phyloP scores from a whole-genome alignment of 2,797 vertebrate species.

The Hyperoplus lanceolatus region DNA sequence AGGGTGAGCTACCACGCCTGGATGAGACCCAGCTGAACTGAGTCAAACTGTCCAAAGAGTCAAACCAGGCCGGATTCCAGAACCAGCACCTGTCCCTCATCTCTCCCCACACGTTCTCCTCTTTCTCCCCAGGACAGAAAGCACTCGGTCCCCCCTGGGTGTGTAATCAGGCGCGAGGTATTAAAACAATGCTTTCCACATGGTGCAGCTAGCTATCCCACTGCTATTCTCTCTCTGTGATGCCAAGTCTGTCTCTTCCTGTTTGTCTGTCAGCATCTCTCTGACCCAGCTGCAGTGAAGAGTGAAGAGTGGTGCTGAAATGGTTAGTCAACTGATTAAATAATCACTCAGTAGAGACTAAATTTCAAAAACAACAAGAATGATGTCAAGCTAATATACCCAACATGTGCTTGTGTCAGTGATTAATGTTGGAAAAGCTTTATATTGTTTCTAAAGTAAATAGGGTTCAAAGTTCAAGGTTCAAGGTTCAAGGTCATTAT shows the following conservation, averaged over 20 bases:
- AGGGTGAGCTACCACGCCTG: conserved; percentile 43
- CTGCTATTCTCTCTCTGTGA: neutral
- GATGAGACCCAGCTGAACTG: conserved; percentile 44
- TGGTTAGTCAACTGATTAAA: neutral
- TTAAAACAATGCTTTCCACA: conserved; percentile 64
- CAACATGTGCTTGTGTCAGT: neutral
- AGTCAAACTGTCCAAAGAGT: neutral
- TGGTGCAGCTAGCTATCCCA: conserved; percentile 29
- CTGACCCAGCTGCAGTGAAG: neutral
- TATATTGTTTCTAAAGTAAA: neutral
- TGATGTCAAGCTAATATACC: neutral
- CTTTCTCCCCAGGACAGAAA: conserved; percentile 23
- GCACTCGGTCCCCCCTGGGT: conserved; percentile 44
- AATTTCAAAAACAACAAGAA: neutral
- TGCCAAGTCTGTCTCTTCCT: conserved; percentile 17
- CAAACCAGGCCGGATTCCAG: conserved; percentile 50
- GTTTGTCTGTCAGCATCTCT: neutral
- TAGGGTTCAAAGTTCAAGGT: neutral
- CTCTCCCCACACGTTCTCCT: conserved; percentile 9
- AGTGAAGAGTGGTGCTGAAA: neutral
- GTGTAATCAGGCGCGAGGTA: conserved; percentile 61
- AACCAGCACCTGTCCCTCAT: conserved; percentile 69
- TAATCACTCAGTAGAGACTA: conserved; percentile 2
- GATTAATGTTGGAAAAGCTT: neutral
- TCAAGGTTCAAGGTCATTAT: too few relatives aligned